A percentile compares a stretch with the other conserved stretches of the same genome.
Conservation (phyloP, 1,140 invertebrate genomes). For the Lordiphosa clarofinis region DNA sequence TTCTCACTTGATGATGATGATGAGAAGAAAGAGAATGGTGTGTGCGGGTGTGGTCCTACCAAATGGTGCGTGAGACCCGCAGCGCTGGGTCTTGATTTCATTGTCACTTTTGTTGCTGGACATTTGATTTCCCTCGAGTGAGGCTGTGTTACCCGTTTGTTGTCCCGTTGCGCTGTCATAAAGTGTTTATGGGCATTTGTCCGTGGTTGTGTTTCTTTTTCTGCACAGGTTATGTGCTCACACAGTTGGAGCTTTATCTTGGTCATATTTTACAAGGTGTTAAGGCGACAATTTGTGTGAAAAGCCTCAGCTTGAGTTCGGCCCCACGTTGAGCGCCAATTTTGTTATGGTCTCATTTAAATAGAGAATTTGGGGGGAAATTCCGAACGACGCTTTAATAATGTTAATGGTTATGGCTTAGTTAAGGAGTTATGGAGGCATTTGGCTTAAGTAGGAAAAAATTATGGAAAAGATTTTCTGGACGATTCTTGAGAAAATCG, state of each 20-base stretch:
- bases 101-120: constrained; percentile 58
- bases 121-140: constrained; percentile 73
- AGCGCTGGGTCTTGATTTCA: constrained; percentile 48
- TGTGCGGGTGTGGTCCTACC: constrained; percentile 4
- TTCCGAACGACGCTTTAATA: too few species aligned
- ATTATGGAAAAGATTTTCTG: too few species aligned
- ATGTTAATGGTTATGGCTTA: too few species aligned
- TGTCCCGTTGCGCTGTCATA: constrained; percentile 52
- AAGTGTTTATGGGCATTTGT: constrained; percentile 66
- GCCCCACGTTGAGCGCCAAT: too few species aligned
- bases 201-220: constrained; percentile 21
- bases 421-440: too few species aligned
- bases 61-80: constrained; percentile 33
- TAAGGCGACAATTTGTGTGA: constrained; percentile 69
- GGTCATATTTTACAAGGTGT: constrained; percentile 70
- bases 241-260: constrained; percentile 34
- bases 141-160: constrained; percentile 10
- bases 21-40: too few species aligned
- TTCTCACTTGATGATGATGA: constrained; percentile 66
- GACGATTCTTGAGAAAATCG: too few species aligned
- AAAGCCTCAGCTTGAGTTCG: too few species aligned
- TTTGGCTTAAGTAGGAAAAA: too few species aligned
- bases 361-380: too few species aligned
- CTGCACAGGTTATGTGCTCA: constrained; percentile 9
- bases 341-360: too few species aligned